These are phyloP conservation scores for Anoplius nigerrimus DNA, from an alignment of 2,888 invertebrate species.

Conservation along the genomic window DNA sequence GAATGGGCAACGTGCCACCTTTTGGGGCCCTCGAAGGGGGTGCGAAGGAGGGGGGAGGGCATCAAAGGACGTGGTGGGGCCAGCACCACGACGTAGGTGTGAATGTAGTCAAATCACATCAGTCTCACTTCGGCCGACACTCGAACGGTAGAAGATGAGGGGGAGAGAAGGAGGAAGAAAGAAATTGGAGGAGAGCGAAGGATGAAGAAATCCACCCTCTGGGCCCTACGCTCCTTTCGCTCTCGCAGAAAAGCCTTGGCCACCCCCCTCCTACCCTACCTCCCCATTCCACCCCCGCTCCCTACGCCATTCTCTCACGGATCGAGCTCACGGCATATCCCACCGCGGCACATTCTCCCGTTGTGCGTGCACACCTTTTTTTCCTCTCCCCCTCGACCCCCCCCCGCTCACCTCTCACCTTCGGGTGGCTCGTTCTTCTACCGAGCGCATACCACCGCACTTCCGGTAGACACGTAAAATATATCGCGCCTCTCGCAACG, in stretches of 20 bases:
- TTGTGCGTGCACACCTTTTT: slow-evolving; percentile 25
- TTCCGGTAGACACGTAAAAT: slow-evolving; percentile 63
- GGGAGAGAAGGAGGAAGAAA: slow-evolving; percentile 21
- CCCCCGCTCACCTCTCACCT: slow-evolving; percentile 24
- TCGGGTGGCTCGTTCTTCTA: slow-evolving; percentile 20
- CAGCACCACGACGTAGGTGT: slow-evolving; percentile 65
- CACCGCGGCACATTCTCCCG: slow-evolving; percentile 19
- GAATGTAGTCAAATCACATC: slow-evolving; percentile 72
- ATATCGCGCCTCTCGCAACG: slow-evolving; percentile 47
- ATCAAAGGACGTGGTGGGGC: slow-evolving; percentile 50
- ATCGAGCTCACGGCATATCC: slow-evolving; percentile 20
- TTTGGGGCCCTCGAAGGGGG: slow-evolving; percentile 13
- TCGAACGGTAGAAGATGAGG: no score
- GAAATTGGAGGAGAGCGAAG: slow-evolving; percentile 32
- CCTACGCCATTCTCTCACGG: slow-evolving; percentile 57
- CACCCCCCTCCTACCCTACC: slow-evolving; percentile 22
- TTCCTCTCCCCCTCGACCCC: slow-evolving; percentile 26
- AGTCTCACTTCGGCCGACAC: slow-evolving; percentile 61
- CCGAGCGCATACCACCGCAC: slow-evolving; percentile 58
- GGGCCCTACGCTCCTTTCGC: slow-evolving; percentile 42
- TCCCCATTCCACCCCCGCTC: slow-evolving; percentile 21
- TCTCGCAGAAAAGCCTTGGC: slow-evolving; percentile 27
- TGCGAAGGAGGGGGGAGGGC: slow-evolving; percentile 49
- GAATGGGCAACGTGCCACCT: no score
- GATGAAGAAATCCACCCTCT: slow-evolving; percentile 22